These are phyloP conservation scores for Pimephales promelas DNA, from an alignment of 2,113 vertebrate genomes.

Conservation along the genomic window DNA sequence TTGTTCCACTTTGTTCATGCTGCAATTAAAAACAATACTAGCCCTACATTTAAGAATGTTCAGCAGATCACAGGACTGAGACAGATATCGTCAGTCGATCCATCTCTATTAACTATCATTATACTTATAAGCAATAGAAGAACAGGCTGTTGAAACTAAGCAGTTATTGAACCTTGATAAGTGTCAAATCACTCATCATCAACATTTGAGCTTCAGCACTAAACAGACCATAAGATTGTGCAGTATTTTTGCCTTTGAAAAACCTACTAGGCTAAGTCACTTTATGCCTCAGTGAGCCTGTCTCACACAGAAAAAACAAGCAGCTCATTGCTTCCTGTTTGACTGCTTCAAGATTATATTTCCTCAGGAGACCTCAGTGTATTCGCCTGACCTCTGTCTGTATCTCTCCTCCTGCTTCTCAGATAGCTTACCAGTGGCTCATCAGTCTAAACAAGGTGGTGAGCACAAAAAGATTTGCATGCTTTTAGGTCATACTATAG, in stretches of 20 bases:
- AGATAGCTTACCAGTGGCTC: constrained; percentile 26
- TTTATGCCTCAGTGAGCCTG: constrained; percentile 1
- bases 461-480: constrained; percentile 10
- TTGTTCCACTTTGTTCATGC: background rate
- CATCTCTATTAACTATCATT: background rate
- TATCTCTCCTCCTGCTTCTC: background rate
- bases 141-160: background rate
- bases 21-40: background rate
- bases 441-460: constrained; percentile 23
- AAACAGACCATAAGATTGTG: background rate
- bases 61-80: background rate
- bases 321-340: constrained; percentile 7
- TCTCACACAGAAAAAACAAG: background rate
- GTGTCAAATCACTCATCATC: background rate
- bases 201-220: background rate
- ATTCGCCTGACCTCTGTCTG: constrained; percentile 21
- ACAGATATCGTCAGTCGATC: background rate
- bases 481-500: background rate
- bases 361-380: constrained; percentile 10
- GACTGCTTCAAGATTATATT: constrained; percentile 17
- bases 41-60: background rate
- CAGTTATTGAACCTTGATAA: background rate
- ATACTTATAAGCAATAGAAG: background rate
- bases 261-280: background rate
- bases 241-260: background rate